phyloP scores from a whole-genome alignment of 2,888 invertebrate genomes.

The Cosmorhoe ocellata region DNA sequence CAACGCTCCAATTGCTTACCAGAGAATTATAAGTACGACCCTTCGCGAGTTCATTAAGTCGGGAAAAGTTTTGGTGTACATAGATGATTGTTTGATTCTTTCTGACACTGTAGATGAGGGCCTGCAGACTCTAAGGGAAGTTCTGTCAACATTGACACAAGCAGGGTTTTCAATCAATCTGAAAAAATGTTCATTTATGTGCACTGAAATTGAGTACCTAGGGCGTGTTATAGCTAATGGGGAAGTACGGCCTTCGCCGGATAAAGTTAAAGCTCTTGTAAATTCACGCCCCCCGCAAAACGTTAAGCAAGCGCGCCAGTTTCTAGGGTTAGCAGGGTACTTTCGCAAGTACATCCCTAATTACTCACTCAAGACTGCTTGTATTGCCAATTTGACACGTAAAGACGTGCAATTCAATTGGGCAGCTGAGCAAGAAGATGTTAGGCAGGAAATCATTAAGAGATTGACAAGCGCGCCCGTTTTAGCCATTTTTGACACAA shows the following conservation, averaged over 20 bases:
- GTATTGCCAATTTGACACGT: conserved; percentile 14
- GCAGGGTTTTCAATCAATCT: conserved; percentile 38
- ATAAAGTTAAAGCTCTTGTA: not conserved
- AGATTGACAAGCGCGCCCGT: conserved; percentile 26
- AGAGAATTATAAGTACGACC: conserved; percentile 22
- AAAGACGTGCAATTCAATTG: conserved; percentile 12
- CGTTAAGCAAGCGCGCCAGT: not conserved
- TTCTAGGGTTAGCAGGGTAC: not conserved
- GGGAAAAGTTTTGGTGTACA: conserved; percentile 20
- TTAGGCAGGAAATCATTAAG: conserved; percentile 8
- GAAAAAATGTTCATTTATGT: conserved; percentile 23
- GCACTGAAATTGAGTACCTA: conserved; percentile 35
- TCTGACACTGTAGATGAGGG: not conserved
- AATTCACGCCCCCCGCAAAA: not conserved
- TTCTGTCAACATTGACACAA: not conserved
- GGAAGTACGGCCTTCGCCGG: conserved; percentile 36
- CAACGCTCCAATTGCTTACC: conserved; percentile 22
- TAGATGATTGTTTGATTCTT: conserved; percentile 23
- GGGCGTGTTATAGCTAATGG: conserved; percentile 31
- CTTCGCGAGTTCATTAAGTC: conserved; percentile 1
- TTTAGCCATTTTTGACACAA: conserved; percentile 20
- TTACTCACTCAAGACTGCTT: not conserved
- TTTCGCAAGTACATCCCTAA: not conserved
- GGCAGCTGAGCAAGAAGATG: conserved; percentile 13
- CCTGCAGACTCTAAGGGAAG: not conserved